Conservation (phyloP, 1,140 invertebrate species). For the Onthophagus taurus region DNA sequence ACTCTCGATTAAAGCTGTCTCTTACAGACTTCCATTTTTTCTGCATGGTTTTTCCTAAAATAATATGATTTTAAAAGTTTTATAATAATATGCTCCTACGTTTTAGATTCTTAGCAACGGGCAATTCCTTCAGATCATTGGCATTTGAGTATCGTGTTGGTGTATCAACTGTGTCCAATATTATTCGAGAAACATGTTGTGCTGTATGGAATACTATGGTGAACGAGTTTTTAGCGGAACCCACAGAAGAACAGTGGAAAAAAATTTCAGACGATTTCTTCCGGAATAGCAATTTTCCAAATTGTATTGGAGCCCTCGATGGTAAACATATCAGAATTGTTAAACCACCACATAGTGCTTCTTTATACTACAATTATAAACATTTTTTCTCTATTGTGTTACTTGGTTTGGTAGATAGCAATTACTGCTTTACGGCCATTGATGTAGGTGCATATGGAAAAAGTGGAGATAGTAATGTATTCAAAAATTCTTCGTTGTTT, state of each 20-base stretch:
- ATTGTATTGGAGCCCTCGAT: constrained; percentile 31
- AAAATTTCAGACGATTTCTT: constrained; percentile 23
- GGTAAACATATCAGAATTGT: constrained; percentile 37
- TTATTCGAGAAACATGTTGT: constrained; percentile 7
- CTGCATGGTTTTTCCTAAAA: no score
- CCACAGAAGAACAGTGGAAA: constrained; percentile 16
- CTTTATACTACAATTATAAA: constrained; percentile 31
- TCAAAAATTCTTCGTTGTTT: constrained; percentile 10
- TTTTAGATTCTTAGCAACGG: constrained; percentile 12
- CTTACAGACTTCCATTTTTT: no score
- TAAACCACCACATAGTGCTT: constrained; percentile 26
- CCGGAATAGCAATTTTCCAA: constrained; percentile 28
- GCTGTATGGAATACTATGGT: constrained; percentile 5
- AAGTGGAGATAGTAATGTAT: constrained; percentile 34
- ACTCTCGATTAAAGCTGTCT: no score
- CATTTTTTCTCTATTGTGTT: constrained; percentile 35
- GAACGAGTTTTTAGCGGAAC: constrained; percentile 3
- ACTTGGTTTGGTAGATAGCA: constrained; percentile 33
- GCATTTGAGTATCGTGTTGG: constrained; percentile 7
- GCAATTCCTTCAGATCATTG: constrained; percentile 6
- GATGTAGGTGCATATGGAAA: constrained; percentile 38
- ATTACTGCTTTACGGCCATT: constrained; percentile 35
- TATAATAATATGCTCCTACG: no score
- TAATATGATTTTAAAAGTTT: no score
- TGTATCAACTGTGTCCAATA: background rate